A percentile compares a stretch with the other conserved stretches of the same genome.
These are phyloP conservation scores for Montipora sp. DNA, from an alignment of 64 coral and sea anemone genomes.

Conservation along the genomic window DNA sequence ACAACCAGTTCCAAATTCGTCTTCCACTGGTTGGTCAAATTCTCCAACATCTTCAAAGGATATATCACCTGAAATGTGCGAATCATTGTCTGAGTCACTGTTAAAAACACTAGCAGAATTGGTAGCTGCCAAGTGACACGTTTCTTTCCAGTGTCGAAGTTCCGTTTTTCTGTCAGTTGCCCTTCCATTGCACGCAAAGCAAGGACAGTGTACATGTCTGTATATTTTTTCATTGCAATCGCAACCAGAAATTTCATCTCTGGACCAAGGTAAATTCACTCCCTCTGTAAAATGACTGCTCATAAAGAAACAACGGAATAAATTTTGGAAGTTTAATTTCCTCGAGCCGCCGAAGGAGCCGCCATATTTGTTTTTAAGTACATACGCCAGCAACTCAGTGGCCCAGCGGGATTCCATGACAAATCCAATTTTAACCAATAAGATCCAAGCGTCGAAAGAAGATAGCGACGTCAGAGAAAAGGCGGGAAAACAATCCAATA, in stretches of 20 bases:
- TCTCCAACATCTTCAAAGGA: conserved; percentile 2
- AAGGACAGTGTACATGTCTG: not conserved
- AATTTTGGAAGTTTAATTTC: not conserved
- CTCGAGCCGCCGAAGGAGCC: too few relatives aligned
- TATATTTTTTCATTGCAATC: conserved; percentile 4
- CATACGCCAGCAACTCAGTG: conserved; percentile 28
- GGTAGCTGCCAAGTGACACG: not conserved
- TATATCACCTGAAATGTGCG: not conserved
- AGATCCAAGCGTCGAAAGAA: conserved; percentile 20
- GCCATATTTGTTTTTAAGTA: conserved; percentile 6
- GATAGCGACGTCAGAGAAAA: not conserved
- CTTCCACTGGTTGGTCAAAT: not conserved
- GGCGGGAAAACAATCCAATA: conserved; percentile 50
- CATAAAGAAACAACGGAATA: conserved; percentile 20
- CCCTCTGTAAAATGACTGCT: not conserved
- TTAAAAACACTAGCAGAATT: not conserved
- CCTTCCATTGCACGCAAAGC: too few relatives aligned
- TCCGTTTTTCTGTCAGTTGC: too few relatives aligned
- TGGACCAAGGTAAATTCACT: not conserved
- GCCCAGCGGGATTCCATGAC: conserved; percentile 11
- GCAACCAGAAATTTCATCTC: not conserved
- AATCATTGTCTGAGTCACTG: not conserved
- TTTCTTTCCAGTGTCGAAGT: not conserved
- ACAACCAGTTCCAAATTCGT: not conserved
- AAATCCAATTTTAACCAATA: conserved; percentile 52